phyloP scores from a whole-genome alignment of 2,113 vertebrate species.

The Euleptes europaea region DNA sequence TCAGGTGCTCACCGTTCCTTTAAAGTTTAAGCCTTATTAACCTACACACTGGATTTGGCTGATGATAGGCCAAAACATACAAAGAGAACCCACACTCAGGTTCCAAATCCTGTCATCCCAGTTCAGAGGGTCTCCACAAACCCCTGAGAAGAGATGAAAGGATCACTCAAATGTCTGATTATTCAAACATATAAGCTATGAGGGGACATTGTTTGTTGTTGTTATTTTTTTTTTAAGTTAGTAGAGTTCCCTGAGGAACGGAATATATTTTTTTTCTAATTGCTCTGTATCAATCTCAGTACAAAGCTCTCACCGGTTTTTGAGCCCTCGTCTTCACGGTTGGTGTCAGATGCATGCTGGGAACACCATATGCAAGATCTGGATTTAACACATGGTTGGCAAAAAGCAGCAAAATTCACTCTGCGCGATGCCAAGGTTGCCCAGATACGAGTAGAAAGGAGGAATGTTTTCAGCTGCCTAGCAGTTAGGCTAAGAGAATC shows the following conservation, averaged over 20 bases:
- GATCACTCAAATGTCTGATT: slow-evolving; percentile 80
- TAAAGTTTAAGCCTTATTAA: slow-evolving; percentile 89
- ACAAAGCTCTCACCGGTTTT: slow-evolving; percentile 49
- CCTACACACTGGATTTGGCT: slow-evolving; percentile 84
- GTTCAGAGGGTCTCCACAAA: slow-evolving; percentile 78
- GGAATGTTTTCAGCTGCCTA: neutral
- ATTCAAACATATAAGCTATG: slow-evolving; percentile 74
- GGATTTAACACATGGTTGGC: slow-evolving; percentile 83
- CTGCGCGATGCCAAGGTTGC: slow-evolving; percentile 80
- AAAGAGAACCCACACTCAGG: slow-evolving; percentile 82
- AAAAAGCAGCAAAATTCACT: slow-evolving; percentile 63
- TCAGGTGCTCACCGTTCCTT: slow-evolving; percentile 83
- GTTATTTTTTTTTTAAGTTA: slow-evolving; percentile 24
- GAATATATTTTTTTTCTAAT: slow-evolving; percentile 81
- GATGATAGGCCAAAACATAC: slow-evolving; percentile 80
- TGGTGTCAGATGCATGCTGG: slow-evolving; percentile 77
- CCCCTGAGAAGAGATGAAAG: slow-evolving; percentile 81
- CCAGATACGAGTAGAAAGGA: slow-evolving; percentile 72
- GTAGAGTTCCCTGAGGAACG: slow-evolving; percentile 86
- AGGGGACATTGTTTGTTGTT: slow-evolving; percentile 52
- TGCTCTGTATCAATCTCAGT: slow-evolving; percentile 65
- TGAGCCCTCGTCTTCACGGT: slow-evolving; percentile 70
- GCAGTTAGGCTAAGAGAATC: slow-evolving; percentile 14
- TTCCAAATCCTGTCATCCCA: slow-evolving; percentile 83
- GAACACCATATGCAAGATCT: slow-evolving; percentile 74